These are phyloP conservation scores for Melikaiella ostensackeni DNA, from an alignment of 2,888 invertebrate genomes.

Conservation along the genomic window DNA sequence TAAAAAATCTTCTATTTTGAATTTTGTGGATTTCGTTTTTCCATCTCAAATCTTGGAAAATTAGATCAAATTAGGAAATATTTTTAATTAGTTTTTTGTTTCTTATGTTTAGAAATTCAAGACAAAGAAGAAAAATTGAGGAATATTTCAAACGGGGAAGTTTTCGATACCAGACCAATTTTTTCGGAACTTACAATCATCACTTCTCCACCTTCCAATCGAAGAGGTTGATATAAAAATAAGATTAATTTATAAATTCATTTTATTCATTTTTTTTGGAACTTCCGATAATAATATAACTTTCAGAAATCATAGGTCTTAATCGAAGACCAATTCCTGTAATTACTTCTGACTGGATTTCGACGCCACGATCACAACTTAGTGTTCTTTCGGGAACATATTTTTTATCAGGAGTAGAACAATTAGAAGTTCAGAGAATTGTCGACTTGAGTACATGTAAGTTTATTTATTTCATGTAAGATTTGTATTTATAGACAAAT, in stretches of 20 bases:
- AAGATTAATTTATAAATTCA: background rate
- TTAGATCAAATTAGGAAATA: background rate
- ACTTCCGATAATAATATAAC: background rate
- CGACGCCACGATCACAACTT: slow-evolving; percentile 80
- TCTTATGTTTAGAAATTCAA: slow-evolving; percentile 15
- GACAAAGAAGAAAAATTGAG: background rate
- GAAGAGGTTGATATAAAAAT: slow-evolving; percentile 21
- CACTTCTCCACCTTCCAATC: slow-evolving; percentile 58
- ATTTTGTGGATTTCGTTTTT: background rate
- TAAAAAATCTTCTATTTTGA: too few relatives aligned
- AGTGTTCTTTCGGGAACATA: slow-evolving; percentile 84
- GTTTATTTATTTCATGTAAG: slow-evolving; percentile 62
- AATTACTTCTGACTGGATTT: slow-evolving; percentile 81
- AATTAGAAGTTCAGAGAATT: slow-evolving; percentile 87
- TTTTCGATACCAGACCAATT: background rate
- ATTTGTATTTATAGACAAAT: too few relatives aligned
- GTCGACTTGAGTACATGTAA: slow-evolving; percentile 87
- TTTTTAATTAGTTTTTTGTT: background rate
- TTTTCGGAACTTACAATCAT: slow-evolving; percentile 51
- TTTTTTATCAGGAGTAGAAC: slow-evolving; percentile 84
- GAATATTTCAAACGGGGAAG: background rate
- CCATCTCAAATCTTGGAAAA: background rate
- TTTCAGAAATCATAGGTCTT: slow-evolving; percentile 46
- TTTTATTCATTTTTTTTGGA: background rate
- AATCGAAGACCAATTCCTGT: slow-evolving; percentile 81